A percentile compares a stretch with the other conserved stretches of the same genome.
Evolutionary conservation across 2,888 invertebrate genomes (phyloP).

Genomic region (Erebia ligea): DNA sequence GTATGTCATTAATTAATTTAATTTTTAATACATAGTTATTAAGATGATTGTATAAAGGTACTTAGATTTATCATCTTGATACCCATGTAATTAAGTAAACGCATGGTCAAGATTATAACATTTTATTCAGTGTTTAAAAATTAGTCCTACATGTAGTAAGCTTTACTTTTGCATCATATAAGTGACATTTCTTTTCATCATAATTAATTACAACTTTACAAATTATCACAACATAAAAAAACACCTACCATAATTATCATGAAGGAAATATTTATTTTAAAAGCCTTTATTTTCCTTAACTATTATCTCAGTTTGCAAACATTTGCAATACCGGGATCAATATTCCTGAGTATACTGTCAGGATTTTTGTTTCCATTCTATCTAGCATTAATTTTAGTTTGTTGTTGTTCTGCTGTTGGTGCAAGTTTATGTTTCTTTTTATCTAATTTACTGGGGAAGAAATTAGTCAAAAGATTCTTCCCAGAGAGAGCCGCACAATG

Average conservation of each 20-base stretch:
- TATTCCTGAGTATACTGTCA: conserved; percentile 97
- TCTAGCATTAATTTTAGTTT: conserved; percentile 93
- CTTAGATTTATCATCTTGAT: too few relatives aligned
- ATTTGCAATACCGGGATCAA: conserved; percentile 99
- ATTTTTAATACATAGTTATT: neutral
- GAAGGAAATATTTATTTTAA: neutral
- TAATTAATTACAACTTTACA: neutral
- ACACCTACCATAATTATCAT: too few relatives aligned
- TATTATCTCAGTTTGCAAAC: conserved; percentile 92
- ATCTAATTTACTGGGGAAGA: conserved; percentile 94
- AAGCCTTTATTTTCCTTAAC: conserved; percentile 27
- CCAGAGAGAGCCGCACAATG: conserved; percentile 94
- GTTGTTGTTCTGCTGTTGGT: conserved; percentile 97
- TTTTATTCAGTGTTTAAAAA: too few relatives aligned
- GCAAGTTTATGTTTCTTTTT: conserved; percentile 97
- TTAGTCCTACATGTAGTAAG: too few relatives aligned
- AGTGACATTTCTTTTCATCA: conserved; percentile 13
- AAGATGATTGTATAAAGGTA: too few relatives aligned
- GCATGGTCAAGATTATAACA: too few relatives aligned
- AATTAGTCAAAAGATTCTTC: conserved; percentile 92
- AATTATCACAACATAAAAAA: too few relatives aligned
- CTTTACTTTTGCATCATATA: too few relatives aligned
- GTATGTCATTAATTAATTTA: neutral
- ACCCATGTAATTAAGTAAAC: too few relatives aligned
- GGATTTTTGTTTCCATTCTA: conserved; percentile 98